Base-by-base conservation (phyloP, 2,113 vertebrate species). In the Sceloporus undulatus region DNA sequence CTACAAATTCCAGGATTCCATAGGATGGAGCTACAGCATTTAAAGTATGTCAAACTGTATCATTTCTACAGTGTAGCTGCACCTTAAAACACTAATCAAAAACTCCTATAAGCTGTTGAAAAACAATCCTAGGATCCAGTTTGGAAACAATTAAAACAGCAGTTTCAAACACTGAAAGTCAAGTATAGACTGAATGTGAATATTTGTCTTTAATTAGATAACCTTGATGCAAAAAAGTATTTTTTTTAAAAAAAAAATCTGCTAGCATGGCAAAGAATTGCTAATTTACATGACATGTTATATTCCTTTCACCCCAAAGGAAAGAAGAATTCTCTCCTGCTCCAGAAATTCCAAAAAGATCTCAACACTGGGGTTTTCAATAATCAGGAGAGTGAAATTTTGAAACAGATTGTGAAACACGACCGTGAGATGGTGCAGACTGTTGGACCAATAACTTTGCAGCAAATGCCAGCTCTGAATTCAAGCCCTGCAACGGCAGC, bases 311-410 rank as follows among this genome's bases (percentile, higher is more conserved):
- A 56, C 14, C 52, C 62, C 16, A 84, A 91, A 99, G 99, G 98
- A 94, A 99, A 99, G 98, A 99, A 99, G 96, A 99, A 99, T 94
- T 99, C 98, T 0, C 97, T 99, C 94, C 97, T 99, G 89, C 98
- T 99, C 92, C 99, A 99, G 95, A 99, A 99, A 95, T 99, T 99
- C 95, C 99, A 99, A 97, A 99, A 99, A 96, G 99, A 99, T 89
- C 98, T 99, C 96, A 99, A 99, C 94, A 98, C 98, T 1, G 98
- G 98, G 66, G 98, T 99, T 82, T 99, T 99, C 98, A 99, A 99
- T 97, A 99, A 99, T 6, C 98, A 99, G 96, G 99, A 99, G 97
- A 99, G 99, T 21, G 99, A 99, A 97, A 98, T 99, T 91, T 96
- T 99, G 97, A 99, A 99, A 97, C 98, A 99, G 97, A 99, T 99